Percentiles rank a stretch among this genome's conserved stretches.
Evolutionary conservation across 2,797 vertebrate genomes (phyloP).

Genomic region (Aselliscus stoliczkanus): DNA sequence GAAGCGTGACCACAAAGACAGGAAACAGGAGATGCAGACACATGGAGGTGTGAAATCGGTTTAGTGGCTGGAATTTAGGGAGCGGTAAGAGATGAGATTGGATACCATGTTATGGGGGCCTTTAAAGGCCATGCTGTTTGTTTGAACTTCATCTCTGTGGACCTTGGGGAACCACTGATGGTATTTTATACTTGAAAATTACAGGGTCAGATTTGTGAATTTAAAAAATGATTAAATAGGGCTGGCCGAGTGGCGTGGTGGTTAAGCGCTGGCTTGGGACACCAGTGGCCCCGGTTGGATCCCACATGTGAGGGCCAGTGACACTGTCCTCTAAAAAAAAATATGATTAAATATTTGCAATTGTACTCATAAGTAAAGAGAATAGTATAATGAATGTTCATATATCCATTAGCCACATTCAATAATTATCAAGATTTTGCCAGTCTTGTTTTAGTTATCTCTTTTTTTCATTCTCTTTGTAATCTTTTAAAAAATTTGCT

Average conservation of each 20-base stretch:
- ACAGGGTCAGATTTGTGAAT: neutral
- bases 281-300: too few relatives aligned
- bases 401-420: neutral
- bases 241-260: too few relatives aligned
- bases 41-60: neutral
- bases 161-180: neutral
- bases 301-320: too few relatives aligned
- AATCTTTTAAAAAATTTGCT: neutral
- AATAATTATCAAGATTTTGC: neutral
- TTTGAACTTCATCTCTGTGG: neutral
- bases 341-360: neutral
- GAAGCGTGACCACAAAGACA: neutral
- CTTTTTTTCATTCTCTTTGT: neutral
- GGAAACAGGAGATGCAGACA: neutral
- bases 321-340: too few relatives aligned
- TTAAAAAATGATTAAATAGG: neutral
- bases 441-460: neutral
- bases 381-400: neutral
- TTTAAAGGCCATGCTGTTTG: neutral
- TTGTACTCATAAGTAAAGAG: neutral
- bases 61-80: constrained; percentile 8
- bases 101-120: neutral
- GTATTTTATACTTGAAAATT: constrained; percentile 16
- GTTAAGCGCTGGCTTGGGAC: too few relatives aligned
- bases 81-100: neutral